Percentiles rank a stretch among this genome's conserved stretches.
These are phyloP conservation scores for Podarcis raffonei DNA, from an alignment of 2,113 vertebrate genomes.

Conservation along the genomic window DNA sequence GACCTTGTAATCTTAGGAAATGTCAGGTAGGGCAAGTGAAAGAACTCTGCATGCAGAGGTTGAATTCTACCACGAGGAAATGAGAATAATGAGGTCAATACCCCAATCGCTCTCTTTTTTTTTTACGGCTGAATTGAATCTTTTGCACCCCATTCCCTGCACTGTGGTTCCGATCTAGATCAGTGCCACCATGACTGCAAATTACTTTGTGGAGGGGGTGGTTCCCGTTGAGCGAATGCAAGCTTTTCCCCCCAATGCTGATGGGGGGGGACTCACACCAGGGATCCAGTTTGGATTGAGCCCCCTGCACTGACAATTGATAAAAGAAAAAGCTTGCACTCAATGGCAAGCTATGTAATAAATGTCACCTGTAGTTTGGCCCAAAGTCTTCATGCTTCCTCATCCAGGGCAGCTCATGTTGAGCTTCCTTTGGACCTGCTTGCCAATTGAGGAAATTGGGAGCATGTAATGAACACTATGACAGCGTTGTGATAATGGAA, in stretches of 20 bases:
- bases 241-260: too few relatives aligned
- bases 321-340: background rate
- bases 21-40: background rate
- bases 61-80: background rate
- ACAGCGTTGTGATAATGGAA: background rate
- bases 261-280: too few relatives aligned
- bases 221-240: too few relatives aligned
- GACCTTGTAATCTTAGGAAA: background rate
- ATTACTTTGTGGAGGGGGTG: background rate
- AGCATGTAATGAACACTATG: background rate
- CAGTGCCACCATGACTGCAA: background rate
- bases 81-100: background rate
- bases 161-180: background rate
- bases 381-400: background rate
- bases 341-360: background rate
- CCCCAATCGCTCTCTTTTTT: too few relatives aligned
- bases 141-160: too few relatives aligned
- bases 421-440: background rate
- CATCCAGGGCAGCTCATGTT: background rate
- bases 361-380: background rate
- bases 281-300: too few relatives aligned
- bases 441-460: background rate
- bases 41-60: background rate
- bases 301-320: background rate
- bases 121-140: too few relatives aligned